These are phyloP conservation scores for Pardalotus punctatus DNA, from an alignment of 2,113 vertebrate species.

Conservation along the genomic window DNA sequence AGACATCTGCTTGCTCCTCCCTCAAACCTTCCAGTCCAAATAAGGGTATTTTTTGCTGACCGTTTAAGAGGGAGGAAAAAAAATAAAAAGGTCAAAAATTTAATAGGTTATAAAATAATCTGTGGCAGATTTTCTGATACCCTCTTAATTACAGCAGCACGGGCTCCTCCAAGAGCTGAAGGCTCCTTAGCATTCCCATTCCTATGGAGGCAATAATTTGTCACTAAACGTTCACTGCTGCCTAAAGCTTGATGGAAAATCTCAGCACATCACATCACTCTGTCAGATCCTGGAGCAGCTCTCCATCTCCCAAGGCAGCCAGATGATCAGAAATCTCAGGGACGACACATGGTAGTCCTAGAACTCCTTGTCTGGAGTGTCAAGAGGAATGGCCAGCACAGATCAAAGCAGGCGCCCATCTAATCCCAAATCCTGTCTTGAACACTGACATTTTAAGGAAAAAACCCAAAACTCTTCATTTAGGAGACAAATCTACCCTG, in stretches of 20 bases:
- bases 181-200: not conserved
- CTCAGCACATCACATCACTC: not conserved
- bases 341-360: not conserved
- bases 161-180: not conserved
- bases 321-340: not conserved
- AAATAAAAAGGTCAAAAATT: not conserved
- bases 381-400: conserved; percentile 14
- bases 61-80: not conserved
- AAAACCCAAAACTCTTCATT: not conserved
- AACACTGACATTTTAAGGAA: not conserved
- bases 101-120: not conserved
- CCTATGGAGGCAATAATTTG: not conserved
- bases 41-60: not conserved
- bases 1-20: not conserved
- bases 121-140: not conserved
- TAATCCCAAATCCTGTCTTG: conserved; percentile 54
- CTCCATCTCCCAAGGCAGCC: conserved; percentile 14
- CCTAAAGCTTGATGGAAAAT: not conserved
- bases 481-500: conserved; percentile 33
- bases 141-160: not conserved
- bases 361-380: not conserved
- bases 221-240: not conserved
- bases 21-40: not conserved
- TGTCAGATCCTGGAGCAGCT: not conserved
- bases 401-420: conserved; percentile 47